Percentiles rank a stretch among this genome's conserved stretches.
Conservation (phyloP, 2,888 invertebrate species). For the Dysmachus trigonus region DNA sequence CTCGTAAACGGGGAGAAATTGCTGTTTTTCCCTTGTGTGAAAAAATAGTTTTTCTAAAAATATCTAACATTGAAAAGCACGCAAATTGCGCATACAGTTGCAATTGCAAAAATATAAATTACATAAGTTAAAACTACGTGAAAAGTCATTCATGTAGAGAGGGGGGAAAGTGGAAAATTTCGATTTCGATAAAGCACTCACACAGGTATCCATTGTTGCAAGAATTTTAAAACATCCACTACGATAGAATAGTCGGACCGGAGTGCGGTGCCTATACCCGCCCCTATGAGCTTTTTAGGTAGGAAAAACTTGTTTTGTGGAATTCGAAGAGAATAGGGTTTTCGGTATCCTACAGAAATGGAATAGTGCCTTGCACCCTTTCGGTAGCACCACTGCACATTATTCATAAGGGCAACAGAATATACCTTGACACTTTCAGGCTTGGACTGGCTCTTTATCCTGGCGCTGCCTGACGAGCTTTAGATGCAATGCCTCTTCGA, state of each 20-base stretch:
- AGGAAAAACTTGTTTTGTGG: background rate
- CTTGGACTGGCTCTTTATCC: background rate
- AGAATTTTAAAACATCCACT: slow-evolving; percentile 1
- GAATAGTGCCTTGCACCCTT: background rate
- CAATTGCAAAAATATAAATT: slow-evolving; percentile 27
- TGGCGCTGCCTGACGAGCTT: background rate
- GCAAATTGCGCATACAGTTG: slow-evolving; percentile 4
- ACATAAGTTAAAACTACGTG: slow-evolving; percentile 38
- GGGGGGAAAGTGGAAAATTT: slow-evolving; percentile 54
- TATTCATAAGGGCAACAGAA: background rate
- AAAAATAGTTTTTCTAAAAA: slow-evolving; percentile 36
- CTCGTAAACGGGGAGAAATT: background rate
- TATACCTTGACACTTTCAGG: background rate
- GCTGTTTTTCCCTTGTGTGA: background rate
- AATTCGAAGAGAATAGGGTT: slow-evolving; percentile 6
- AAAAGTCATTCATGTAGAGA: slow-evolving; percentile 32
- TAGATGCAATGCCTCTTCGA: background rate
- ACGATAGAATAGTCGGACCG: background rate
- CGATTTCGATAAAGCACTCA: slow-evolving; percentile 53
- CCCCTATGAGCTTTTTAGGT: background rate
- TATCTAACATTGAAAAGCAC: slow-evolving; percentile 30
- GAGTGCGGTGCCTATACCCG: background rate
- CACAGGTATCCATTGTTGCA: background rate
- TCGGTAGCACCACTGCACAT: slow-evolving; percentile 1
- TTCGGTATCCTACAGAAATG: background rate